Evolutionary conservation across 2,888 invertebrate genomes (phyloP).

Genomic region (Gonocerus acuteangulatus): DNA sequence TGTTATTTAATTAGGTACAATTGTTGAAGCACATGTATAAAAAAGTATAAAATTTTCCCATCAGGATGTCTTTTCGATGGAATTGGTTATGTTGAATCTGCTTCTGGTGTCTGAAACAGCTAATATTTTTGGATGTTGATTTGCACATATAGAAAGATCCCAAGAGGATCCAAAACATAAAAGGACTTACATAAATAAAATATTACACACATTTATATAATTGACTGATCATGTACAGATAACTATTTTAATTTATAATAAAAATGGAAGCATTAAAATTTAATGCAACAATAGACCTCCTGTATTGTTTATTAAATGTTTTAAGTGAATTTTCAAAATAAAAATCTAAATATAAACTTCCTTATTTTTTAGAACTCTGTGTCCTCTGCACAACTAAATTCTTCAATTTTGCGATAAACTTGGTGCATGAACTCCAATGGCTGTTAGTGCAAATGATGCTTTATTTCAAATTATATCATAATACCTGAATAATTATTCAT

Average conservation of each 20-base stretch:
- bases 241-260: too few species aligned
- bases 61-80: slow-evolving; percentile 2
- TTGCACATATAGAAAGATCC: neutral
- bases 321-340: neutral
- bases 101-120: slow-evolving; percentile 21
- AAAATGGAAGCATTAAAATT: too few species aligned
- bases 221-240: too few species aligned
- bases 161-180: neutral
- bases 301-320: neutral
- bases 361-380: too few species aligned
- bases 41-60: slow-evolving; percentile 6
- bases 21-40: slow-evolving; percentile 4
- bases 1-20: slow-evolving; percentile 10
- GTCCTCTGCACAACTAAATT: too few species aligned
- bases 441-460: too few species aligned
- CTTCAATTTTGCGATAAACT: too few species aligned
- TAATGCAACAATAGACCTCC: too few species aligned
- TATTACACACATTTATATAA: too few species aligned
- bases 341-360: neutral
- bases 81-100: slow-evolving; percentile 6
- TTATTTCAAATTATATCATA: too few species aligned
- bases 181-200: neutral
- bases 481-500: too few species aligned
- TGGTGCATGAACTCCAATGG: too few species aligned
- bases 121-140: slow-evolving; percentile 4